Base-by-base conservation (phyloP, 2,888 invertebrate genomes). In the Agonum fuliginosum region DNA sequence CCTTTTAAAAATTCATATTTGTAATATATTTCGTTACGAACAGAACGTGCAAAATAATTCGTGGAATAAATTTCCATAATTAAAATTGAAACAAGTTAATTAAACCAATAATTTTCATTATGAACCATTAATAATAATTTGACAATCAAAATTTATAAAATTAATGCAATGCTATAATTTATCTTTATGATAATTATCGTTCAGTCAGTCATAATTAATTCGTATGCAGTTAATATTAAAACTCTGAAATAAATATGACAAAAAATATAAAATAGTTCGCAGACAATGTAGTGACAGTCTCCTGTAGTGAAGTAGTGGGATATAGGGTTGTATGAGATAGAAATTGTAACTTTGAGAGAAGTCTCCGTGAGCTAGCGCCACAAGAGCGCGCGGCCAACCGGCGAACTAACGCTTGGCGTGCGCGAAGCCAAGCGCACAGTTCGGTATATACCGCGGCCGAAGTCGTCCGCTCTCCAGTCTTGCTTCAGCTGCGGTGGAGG, bases 371-470 rank as follows among this genome's bases (percentile, higher is more conserved):
- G 75, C 78, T 83, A 81, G 82, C 82, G 83, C 81, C 82, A 27
- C 46, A 48, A 62, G n/a, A 6, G 20, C 12, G 24, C 20, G 34
- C 73, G 76, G 77, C 69, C 10, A 75, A 43, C 43, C 51, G 19
- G 37, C 41, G 80, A 80, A 83, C 82, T 80, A 81, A 27, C 17
- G 69, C 78, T 81, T 83, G 82, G 82, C 82, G 82, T 80, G 79
- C 79, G 79, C 78, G 46, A 69, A 70, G 54, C 79, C 75, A 75
- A 78, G 75, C 79, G 67, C 75, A 71, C 78, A 58, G 79, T 80
- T 70, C 17, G 43, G 80, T 83, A 83, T 83, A 85, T 84, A 85
- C 85, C 80, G 84, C 85, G 84, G 85, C 84, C 81, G 82, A 82
- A 82, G 80, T 79, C 81, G 73, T 79, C 78, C 80, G 81, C 81